phyloP scores from a whole-genome alignment of 2,797 vertebrate species.

The Xerus rutilus region DNA sequence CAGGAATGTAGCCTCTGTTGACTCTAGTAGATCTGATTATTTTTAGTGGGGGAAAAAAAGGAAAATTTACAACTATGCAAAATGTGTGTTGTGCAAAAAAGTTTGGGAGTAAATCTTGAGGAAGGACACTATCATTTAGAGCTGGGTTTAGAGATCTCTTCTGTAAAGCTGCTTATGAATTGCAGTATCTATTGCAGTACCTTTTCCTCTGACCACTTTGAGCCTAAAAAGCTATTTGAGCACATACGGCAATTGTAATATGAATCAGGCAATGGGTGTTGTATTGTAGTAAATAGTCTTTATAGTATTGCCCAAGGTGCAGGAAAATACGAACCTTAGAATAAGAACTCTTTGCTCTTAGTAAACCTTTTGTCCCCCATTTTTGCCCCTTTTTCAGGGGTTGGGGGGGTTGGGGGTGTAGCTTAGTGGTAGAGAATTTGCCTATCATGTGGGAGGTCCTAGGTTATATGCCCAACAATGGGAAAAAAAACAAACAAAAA shows the following conservation, averaged over 20 bases:
- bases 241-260: neutral
- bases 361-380: too few species aligned
- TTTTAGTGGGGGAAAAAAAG: constrained; percentile 5
- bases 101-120: neutral
- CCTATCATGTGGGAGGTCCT: too few species aligned
- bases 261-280: neutral
- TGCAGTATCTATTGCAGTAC: too few species aligned
- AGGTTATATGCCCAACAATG: too few species aligned
- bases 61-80: constrained; percentile 20
- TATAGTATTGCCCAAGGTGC: neutral
- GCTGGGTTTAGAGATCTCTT: neutral
- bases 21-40: neutral
- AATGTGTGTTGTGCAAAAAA: neutral
- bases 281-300: neutral
- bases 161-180: neutral
- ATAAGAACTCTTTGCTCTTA: neutral
- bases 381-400: too few species aligned
- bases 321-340: neutral
- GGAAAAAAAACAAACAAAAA: too few species aligned
- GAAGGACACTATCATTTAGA: neutral
- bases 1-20: neutral
- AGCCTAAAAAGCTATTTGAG: constrained; percentile 1
- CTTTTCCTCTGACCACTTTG: neutral
- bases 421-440: too few species aligned
- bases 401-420: too few species aligned